These are phyloP conservation scores for Machaerirhynchus nigripectus DNA, from an alignment of 2,113 vertebrate species.

Conservation along the genomic window DNA sequence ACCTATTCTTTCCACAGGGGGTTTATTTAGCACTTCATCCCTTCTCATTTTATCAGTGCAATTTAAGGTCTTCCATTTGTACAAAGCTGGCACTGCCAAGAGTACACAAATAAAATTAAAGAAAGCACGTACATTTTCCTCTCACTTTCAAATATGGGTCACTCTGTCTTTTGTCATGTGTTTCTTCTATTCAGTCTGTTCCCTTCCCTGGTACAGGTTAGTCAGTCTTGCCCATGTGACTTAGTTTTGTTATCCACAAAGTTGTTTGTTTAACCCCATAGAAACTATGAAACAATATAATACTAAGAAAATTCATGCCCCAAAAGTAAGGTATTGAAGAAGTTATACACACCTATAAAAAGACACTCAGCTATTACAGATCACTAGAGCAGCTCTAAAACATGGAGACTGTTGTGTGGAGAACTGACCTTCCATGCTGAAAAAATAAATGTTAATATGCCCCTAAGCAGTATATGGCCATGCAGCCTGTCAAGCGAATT, in stretches of 20 bases:
- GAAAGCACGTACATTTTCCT: not conserved
- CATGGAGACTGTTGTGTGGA: not conserved
- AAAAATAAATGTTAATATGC: not conserved
- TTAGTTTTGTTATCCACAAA: not conserved
- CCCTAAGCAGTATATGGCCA: not conserved
- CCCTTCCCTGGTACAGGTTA: not conserved
- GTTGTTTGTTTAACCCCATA: not conserved
- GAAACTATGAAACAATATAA: not conserved
- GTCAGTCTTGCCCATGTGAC: not conserved
- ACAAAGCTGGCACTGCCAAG: not conserved
- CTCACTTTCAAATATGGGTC: not conserved
- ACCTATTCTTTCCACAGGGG: not conserved
- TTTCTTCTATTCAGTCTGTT: not conserved
- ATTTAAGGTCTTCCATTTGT: not conserved
- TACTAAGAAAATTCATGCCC: not conserved
- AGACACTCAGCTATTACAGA: not conserved
- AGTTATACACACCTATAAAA: not conserved
- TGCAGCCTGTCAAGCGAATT: not conserved
- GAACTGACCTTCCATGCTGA: not conserved
- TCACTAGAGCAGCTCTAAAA: not conserved
- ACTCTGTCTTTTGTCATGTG: not conserved
- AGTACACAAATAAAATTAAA: not conserved
- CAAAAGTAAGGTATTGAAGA: not conserved
- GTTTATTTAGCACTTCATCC: not conserved
- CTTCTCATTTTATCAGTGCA: not conserved